A percentile compares a stretch with the other conserved stretches of the same genome.
phyloP scores from a whole-genome alignment of 2,797 vertebrate species.

The Phoxinus dragarum region DNA sequence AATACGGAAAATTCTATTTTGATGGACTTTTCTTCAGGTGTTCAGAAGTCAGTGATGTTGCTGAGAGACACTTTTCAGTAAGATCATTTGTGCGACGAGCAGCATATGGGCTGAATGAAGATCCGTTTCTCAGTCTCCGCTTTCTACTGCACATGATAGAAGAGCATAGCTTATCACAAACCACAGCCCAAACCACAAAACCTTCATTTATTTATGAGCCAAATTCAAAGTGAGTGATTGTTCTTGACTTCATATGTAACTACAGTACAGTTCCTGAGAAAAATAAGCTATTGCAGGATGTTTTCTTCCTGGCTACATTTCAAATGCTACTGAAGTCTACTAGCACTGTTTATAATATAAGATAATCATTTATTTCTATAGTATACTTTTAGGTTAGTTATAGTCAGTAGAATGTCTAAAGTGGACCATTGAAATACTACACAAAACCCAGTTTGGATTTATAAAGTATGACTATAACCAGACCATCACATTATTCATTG shows the following conservation, averaged over 20 bases:
- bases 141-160: constrained; percentile 15
- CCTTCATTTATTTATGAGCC: constrained; percentile 38
- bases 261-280: not conserved
- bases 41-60: not conserved
- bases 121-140: not conserved
- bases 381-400: not conserved
- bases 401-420: not conserved
- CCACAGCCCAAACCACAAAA: constrained; percentile 14
- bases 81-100: not conserved
- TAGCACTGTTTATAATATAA: not conserved
- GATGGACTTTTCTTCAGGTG: not conserved
- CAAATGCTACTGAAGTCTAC: not conserved
- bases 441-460: not conserved
- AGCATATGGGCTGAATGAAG: not conserved
- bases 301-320: constrained; percentile 16
- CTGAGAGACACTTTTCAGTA: not conserved
- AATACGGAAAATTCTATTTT: not conserved
- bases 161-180: constrained; percentile 40
- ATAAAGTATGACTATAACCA: not conserved
- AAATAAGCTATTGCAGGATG: not conserved
- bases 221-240: constrained; percentile 24
- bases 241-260: constrained; percentile 18
- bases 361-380: not conserved
- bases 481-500: not conserved
- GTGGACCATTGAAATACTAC: not conserved